phyloP scores from a whole-genome alignment of 2,888 invertebrate species.

The Caenorhabditis sp. region DNA sequence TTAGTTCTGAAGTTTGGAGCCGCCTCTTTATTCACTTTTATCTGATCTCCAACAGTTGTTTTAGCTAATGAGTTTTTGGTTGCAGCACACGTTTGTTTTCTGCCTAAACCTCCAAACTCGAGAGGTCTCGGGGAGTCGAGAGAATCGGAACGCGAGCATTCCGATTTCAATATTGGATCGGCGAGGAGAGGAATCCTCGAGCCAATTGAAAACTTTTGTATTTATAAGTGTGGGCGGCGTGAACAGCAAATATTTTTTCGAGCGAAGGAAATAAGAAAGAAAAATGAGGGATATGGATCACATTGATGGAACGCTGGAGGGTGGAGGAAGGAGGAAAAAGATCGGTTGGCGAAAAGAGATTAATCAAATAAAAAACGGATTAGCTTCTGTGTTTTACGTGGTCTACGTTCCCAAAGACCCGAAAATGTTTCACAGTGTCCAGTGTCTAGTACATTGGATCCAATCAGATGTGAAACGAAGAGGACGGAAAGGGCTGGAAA shows the following conservation, averaged over 20 bases:
- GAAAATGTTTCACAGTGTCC: constrained; percentile 1
- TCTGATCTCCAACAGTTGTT: no score
- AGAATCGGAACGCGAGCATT: neutral
- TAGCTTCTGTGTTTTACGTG: neutral
- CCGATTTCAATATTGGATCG: neutral
- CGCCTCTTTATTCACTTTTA: no score
- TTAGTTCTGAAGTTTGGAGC: no score
- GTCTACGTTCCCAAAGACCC: neutral
- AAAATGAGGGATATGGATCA: neutral
- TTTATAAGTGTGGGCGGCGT: constrained; percentile 23
- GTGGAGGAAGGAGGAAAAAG: neutral
- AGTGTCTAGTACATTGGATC: neutral
- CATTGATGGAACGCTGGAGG: neutral
- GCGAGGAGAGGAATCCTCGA: neutral
- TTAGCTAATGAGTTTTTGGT: no score
- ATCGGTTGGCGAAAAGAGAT: constrained; percentile 11
- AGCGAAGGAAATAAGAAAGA: neutral
- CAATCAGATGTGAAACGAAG: neutral
- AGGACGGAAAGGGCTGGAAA: neutral
- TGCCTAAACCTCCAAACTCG: no score
- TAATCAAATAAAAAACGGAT: constrained; percentile 33
- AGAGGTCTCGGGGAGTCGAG: no score
- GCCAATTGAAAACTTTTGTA: neutral
- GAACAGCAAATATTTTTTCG: constrained; percentile 14
- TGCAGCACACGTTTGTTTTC: no score